phyloP scores from a whole-genome alignment of 2,797 vertebrate genomes.

The Eremophila alpestris region DNA sequence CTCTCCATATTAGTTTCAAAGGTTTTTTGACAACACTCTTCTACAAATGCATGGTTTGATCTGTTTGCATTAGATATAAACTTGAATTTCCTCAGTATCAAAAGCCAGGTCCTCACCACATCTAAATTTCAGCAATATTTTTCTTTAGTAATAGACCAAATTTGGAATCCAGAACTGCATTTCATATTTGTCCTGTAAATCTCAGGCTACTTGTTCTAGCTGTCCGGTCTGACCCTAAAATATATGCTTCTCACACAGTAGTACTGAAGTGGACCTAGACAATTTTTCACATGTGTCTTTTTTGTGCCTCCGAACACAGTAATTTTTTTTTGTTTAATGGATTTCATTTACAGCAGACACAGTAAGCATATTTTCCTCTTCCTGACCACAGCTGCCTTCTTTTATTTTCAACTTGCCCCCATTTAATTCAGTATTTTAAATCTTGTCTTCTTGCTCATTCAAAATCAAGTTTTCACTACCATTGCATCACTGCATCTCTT shows the following conservation, averaged over 20 bases:
- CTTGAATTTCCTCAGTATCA: background rate
- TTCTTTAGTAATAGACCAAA: background rate
- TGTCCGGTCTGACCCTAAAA: background rate
- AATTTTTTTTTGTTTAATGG: background rate
- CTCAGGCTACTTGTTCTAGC: background rate
- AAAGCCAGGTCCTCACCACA: background rate
- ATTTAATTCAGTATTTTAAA: background rate
- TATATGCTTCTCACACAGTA: background rate
- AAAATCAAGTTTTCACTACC: background rate
- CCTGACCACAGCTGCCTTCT: background rate
- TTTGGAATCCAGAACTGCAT: background rate
- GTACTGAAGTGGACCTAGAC: background rate
- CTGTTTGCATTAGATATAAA: background rate
- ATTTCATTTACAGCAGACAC: background rate
- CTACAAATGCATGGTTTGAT: background rate
- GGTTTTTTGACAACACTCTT: background rate
- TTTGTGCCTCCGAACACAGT: background rate
- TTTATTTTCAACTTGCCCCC: background rate
- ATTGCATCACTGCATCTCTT: background rate
- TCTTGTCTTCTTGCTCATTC: background rate
- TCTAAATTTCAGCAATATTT: background rate
- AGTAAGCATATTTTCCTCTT: background rate
- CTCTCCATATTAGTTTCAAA: background rate
- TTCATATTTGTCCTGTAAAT: background rate
- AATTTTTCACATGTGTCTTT: background rate